phyloP scores from a whole-genome alignment of 2,888 invertebrate genomes.

The Tipula helvola region DNA sequence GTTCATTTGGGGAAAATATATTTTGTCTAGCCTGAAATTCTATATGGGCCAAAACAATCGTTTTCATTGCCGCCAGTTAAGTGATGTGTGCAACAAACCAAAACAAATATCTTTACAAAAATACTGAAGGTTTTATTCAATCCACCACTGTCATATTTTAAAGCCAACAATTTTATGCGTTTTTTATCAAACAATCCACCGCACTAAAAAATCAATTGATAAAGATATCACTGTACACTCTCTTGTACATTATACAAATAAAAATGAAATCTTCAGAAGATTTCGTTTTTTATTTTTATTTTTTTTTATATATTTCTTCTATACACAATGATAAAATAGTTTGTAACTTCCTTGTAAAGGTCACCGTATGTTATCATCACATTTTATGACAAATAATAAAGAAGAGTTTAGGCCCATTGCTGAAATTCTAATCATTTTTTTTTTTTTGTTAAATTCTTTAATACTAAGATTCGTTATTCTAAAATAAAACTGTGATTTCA shows the following conservation, averaged over 20 bases:
- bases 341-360: conserved; percentile 21
- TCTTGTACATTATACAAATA: background rate
- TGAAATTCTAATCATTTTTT: background rate
- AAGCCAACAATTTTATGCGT: background rate
- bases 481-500: background rate
- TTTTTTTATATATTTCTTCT: background rate
- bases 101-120: no score
- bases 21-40: no score
- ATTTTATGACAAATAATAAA: background rate
- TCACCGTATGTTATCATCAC: conserved; percentile 21
- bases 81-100: no score
- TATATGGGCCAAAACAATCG: no score
- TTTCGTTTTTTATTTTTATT: background rate
- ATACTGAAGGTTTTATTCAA: no score
- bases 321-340: conserved; percentile 5
- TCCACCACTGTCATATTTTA: background rate
- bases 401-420: background rate
- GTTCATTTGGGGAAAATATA: no score
- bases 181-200: background rate
- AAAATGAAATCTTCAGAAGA: background rate
- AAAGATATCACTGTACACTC: background rate
- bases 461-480: background rate
- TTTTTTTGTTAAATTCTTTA: background rate
- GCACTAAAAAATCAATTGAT: background rate
- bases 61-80: no score